Evolutionary conservation across 2,113 vertebrate species (phyloP).

Genomic region (Eurystomus gularis): DNA sequence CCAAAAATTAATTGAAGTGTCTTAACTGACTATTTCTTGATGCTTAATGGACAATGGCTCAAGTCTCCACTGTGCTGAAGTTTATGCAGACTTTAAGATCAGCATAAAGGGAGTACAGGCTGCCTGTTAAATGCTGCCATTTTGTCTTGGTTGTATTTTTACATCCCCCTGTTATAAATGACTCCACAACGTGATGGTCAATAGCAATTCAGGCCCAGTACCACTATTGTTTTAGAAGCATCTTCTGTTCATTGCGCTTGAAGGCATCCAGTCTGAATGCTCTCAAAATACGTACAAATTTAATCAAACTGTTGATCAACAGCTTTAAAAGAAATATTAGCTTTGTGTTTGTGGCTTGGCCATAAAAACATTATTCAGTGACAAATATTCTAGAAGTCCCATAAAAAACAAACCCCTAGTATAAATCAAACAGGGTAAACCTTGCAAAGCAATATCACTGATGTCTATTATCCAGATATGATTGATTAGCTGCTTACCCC

Average conservation of each 20-base stretch:
- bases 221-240: not conserved
- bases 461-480: conserved; percentile 47
- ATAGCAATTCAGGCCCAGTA: not conserved
- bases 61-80: not conserved
- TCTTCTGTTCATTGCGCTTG: not conserved
- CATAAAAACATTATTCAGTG: conserved; percentile 65
- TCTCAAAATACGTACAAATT: conserved; percentile 18
- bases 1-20: not conserved
- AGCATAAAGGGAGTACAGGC: not conserved
- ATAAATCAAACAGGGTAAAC: conserved; percentile 62
- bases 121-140: not conserved
- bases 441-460: conserved; percentile 64
- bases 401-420: conserved; percentile 45
- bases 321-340: conserved; percentile 40
- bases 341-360: conserved; percentile 42
- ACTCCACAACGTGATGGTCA: not conserved
- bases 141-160: not conserved
- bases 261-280: not conserved
- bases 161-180: not conserved
- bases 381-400: conserved; percentile 57
- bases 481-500: conserved; percentile 49
- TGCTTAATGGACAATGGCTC: not conserved
- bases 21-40: not conserved
- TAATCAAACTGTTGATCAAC: conserved; percentile 36
- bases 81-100: not conserved